phyloP scores from a whole-genome alignment of 2,888 invertebrate genomes.

The Aquatica leii region DNA sequence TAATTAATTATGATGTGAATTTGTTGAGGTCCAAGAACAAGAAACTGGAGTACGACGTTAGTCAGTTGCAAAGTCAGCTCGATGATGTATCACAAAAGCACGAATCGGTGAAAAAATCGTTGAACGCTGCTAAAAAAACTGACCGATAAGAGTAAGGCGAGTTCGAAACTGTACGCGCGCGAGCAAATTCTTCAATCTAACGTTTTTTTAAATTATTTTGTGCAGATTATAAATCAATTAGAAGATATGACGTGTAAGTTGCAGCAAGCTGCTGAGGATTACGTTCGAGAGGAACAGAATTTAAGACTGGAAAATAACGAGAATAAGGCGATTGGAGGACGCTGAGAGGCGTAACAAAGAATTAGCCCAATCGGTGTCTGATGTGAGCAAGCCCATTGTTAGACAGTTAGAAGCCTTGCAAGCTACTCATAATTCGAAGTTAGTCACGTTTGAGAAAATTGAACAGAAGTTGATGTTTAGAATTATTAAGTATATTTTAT shows the following conservation, averaged over 20 bases:
- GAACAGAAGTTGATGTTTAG: slow-evolving; percentile 74
- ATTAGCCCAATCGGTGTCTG: slow-evolving; percentile 71
- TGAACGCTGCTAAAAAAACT: slow-evolving; percentile 76
- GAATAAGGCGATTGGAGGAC: slow-evolving; percentile 72
- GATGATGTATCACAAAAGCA: slow-evolving; percentile 75
- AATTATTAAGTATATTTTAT: slow-evolving; percentile 64
- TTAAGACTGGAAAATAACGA: slow-evolving; percentile 74
- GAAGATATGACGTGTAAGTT: slow-evolving; percentile 65
- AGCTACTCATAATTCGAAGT: slow-evolving; percentile 67
- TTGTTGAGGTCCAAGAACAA: slow-evolving; percentile 87
- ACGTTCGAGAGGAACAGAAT: slow-evolving; percentile 69
- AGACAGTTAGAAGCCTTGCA: slow-evolving; percentile 82
- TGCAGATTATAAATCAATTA: slow-evolving; percentile 60
- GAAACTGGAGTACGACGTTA: slow-evolving; percentile 79
- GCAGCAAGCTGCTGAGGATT: slow-evolving; percentile 62
- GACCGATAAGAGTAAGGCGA: slow-evolving; percentile 65
- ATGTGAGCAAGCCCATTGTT: slow-evolving; percentile 78
- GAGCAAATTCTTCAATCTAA: slow-evolving; percentile 65
- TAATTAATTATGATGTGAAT: no score
- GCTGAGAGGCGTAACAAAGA: slow-evolving; percentile 78
- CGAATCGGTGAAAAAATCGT: slow-evolving; percentile 71
- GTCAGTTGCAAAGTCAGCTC: slow-evolving; percentile 69
- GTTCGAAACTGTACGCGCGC: slow-evolving; percentile 68
- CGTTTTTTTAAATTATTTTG: no score
- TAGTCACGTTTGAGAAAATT: slow-evolving; percentile 73